phyloP scores from a whole-genome alignment of 2,888 invertebrate species.

The Yponomeuta evonymella region DNA sequence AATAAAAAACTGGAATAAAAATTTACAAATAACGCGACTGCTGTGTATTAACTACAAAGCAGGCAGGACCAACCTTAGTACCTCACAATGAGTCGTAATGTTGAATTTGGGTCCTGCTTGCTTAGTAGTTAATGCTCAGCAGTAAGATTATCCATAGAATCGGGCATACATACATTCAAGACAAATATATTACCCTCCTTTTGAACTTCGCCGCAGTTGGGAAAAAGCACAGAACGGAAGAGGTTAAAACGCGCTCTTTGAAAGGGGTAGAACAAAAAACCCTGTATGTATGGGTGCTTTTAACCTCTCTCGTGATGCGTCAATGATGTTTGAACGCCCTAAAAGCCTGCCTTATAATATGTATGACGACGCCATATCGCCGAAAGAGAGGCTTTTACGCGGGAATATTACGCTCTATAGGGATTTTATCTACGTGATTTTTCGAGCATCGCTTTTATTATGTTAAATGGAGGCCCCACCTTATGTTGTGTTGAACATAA shows the following conservation, averaged over 20 bases:
- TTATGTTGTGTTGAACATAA: constrained; percentile 8
- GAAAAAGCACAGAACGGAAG: not conserved
- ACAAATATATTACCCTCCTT: no score
- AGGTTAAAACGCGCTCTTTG: constrained; percentile 13
- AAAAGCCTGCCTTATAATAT: constrained; percentile 52
- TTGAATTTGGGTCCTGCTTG: no score
- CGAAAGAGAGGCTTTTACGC: constrained; percentile 11
- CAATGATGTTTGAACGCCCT: constrained; percentile 65
- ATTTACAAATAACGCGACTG: no score
- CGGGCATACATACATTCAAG: no score
- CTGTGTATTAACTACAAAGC: no score
- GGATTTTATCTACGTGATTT: constrained; percentile 12
- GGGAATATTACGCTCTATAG: constrained; percentile 11
- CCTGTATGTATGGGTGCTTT: constrained; percentile 13
- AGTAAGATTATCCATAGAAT: no score
- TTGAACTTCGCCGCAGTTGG: no score
- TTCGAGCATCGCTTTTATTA: constrained; percentile 15
- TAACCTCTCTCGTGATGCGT: constrained; percentile 39
- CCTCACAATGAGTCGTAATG: no score
- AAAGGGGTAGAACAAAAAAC: constrained; percentile 17
- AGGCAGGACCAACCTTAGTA: no score
- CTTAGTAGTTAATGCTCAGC: no score
- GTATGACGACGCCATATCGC: constrained; percentile 36
- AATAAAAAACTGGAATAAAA: no score
- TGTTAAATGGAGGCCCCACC: constrained; percentile 7